Evolutionary conservation across 2,113 vertebrate species (phyloP), one percentile per base, ranked within the genome.

Genomic region (Ceratotherium simum): DNA sequence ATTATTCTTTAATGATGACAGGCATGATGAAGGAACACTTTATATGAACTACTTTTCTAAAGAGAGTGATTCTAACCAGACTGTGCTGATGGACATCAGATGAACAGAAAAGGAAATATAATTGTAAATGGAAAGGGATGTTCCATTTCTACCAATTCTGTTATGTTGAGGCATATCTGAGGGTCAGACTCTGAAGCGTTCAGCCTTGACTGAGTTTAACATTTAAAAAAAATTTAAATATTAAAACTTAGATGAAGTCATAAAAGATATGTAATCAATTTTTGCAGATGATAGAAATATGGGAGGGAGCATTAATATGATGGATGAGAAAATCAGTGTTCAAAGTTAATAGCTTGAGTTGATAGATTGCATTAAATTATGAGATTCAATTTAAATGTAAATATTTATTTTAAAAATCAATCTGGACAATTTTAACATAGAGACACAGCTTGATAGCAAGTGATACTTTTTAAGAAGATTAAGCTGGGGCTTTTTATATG

Each of bases 321-420:
- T 54, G 8, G 25, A 48, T 70, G 65, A 84, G 58, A 79, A 80
- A 95, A 58, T 69, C 13, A 3, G 33, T 21, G 18, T 6, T 58
- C 10, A 54, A 21, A 67, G 21, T 54, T 64, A 89, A 82, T 20
- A 83, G 46, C 9, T 69, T 69, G 5, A 51, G 2, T 31, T 42
- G 78, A 89, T 60, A 10, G 62, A 79, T n/a, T 48, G 6, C 17
- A 46, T 90, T 17, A 92, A 69, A 93, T 79, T 91, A 70, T 85
- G 69, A 80, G 18, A 92, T 90, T 97, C 60, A 29, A 48, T 80
- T 98, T 39, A 83, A 92, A 75, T 65, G 7, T 87, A 90, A 95
- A 85, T 87, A 94, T 65, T 97, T 96, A 75, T 58, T 85, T 90
- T 5, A 51, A 96, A 95, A 91, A 54, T 62, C 56, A 75, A 18